Base-by-base conservation (phyloP, 1,140 invertebrate species). In the Plectus sambesii region DNA sequence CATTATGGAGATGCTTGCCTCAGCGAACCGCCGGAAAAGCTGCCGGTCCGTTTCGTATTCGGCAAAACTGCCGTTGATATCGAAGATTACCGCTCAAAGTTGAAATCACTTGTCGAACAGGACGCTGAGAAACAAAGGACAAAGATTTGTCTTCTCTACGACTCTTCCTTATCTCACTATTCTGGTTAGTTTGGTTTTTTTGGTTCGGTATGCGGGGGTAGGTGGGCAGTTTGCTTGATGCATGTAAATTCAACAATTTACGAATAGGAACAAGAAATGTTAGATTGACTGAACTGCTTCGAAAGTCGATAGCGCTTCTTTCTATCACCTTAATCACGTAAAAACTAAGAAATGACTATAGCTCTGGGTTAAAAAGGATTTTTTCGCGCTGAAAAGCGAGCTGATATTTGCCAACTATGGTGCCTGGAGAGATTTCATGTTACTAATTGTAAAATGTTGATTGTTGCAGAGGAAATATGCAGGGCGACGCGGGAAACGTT, bases 1-100 rank as follows among this genome's bases (percentile, higher is more conserved):
- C 61, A 62, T 42, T 62, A 55, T 43, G 61, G 61, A 20, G 63
- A 63, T 20, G 56, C 61, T 8, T 62, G 61, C 47, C 22, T 62
- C 12, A 66, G 52, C 30, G 38, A 22, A 22, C 20, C 59, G 9
- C 40, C 44, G 24, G 35, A 30, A 15, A 38, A 42, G 26, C 40
- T 62, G 8, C 61, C 62, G n/a, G 38, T 63, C 9, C 35, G 62
- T 5, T 66, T 55, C 33, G 43, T 62, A 39, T 62, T 62, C 24
- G 41, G 56, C 22, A 35, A 49, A 25, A 49, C 48, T 2, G 24
- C 9, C 17, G 9, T 66, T 17, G 42, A 59, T 39, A 36, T 46
- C n/a, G 41, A 48, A 5, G 35, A 37, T 12, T 53, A 63, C 30
- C 4, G 27, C 15, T n/a, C 33, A 27, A 33, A 59, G 36, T 40